Conservation (phyloP, 64 coral and sea anemone species). For the Pachyseris speciosa region DNA sequence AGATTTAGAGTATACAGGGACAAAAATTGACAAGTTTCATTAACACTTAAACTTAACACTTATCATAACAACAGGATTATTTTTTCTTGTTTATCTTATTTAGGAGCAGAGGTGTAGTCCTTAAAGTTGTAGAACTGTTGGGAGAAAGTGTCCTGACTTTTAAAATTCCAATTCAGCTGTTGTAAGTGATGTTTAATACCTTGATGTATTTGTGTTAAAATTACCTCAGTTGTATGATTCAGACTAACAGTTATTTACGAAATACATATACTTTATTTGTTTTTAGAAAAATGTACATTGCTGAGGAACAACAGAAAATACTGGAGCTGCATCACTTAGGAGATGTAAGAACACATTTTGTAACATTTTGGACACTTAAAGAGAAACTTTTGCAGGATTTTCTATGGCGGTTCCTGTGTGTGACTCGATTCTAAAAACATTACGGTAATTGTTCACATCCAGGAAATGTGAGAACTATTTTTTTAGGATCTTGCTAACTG, state of each 20-base stretch:
- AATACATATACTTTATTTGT: background rate
- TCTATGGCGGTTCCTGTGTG: too few relatives aligned
- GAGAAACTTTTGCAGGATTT: too few relatives aligned
- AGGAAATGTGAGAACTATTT: too few relatives aligned
- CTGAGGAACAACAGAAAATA: slow-evolving; percentile 94
- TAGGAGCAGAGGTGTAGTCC: slow-evolving; percentile 56
- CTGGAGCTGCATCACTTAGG: slow-evolving; percentile 96
- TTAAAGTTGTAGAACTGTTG: slow-evolving; percentile 97
- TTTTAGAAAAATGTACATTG: slow-evolving; percentile 94
- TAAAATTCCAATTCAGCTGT: slow-evolving; percentile 92
- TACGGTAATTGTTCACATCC: too few relatives aligned
- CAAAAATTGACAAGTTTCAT: too few relatives aligned
- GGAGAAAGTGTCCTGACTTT: slow-evolving; percentile 93
- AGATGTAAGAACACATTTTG: slow-evolving; percentile 74
- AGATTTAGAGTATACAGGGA: too few relatives aligned
- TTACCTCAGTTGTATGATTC: background rate
- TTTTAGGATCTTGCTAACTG: too few relatives aligned
- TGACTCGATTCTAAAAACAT: too few relatives aligned
- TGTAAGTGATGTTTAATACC: slow-evolving; percentile 66
- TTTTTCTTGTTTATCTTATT: background rate
- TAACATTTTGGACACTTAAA: background rate
- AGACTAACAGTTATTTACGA: background rate
- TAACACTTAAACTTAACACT: too few relatives aligned
- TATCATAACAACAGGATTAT: too few relatives aligned
- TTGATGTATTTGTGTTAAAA: background rate